Conservation (phyloP, 2,888 invertebrate genomes). For the Escarpia spicata region DNA sequence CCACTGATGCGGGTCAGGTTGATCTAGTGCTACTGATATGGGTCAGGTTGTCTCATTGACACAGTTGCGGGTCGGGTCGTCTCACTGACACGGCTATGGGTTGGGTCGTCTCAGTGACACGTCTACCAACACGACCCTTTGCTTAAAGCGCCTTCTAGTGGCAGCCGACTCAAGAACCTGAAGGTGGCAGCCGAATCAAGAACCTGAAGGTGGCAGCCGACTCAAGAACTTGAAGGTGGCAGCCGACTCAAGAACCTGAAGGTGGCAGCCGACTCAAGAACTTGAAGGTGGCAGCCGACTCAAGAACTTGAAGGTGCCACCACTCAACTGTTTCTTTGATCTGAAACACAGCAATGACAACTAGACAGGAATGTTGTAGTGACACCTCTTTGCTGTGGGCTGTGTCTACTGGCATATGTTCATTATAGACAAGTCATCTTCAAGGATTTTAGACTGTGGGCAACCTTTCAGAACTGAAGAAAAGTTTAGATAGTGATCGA, state of each 20-base stretch:
- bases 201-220: neutral
- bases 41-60: too few relatives aligned
- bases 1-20: neutral
- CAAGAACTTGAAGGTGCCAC: neutral
- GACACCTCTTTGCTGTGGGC: too few relatives aligned
- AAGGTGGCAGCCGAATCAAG: neutral
- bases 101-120: neutral
- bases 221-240: neutral
- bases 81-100: neutral
- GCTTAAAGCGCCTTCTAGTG: neutral
- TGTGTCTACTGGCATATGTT: too few relatives aligned
- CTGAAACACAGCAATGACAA: neutral
- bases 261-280: neutral
- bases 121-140: neutral
- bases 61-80: too few relatives aligned
- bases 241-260: neutral
- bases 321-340: neutral
- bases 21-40: too few relatives aligned
- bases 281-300: neutral
- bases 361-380: neutral
- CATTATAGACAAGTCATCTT: too few relatives aligned
- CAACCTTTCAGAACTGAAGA: too few relatives aligned
- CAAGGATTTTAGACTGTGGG: too few relatives aligned
- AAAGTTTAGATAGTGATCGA: too few relatives aligned
- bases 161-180: neutral